Percentiles rank a stretch among this genome's conserved stretches.
Evolutionary conservation across 2,113 vertebrate species (phyloP).

Genomic region (Alouatta palliata): DNA sequence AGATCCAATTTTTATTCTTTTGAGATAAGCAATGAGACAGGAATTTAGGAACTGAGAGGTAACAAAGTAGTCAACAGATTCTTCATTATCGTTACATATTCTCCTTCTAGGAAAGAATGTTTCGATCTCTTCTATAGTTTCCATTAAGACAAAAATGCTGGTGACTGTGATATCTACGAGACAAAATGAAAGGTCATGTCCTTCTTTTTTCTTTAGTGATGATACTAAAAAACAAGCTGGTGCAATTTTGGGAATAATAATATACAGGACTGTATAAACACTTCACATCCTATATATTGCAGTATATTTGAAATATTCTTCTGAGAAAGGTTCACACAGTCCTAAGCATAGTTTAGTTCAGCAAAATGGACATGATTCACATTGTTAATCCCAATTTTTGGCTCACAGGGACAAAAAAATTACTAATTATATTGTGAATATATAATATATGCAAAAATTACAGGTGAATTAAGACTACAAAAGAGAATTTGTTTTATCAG

Average conservation of each 20-base stretch:
- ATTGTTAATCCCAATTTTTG: background rate
- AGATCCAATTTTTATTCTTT: background rate
- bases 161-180: background rate
- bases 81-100: background rate
- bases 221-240: background rate
- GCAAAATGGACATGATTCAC: background rate
- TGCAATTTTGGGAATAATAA: background rate
- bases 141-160: background rate
- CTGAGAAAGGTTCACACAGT: background rate
- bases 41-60: background rate
- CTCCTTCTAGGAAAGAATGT: background rate
- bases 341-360: background rate
- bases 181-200: background rate
- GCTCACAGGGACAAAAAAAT: background rate
- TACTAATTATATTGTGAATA: background rate
- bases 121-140: background rate
- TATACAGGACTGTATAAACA: too few species aligned
- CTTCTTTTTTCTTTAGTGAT: background rate
- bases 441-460: background rate
- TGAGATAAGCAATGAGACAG: background rate
- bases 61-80: background rate
- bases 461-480: background rate
- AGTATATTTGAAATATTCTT: background rate
- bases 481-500: background rate
- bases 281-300: too few species aligned